These are phyloP conservation scores for Erpornis zantholeuca DNA, from an alignment of 2,113 vertebrate species.

Conservation along the genomic window DNA sequence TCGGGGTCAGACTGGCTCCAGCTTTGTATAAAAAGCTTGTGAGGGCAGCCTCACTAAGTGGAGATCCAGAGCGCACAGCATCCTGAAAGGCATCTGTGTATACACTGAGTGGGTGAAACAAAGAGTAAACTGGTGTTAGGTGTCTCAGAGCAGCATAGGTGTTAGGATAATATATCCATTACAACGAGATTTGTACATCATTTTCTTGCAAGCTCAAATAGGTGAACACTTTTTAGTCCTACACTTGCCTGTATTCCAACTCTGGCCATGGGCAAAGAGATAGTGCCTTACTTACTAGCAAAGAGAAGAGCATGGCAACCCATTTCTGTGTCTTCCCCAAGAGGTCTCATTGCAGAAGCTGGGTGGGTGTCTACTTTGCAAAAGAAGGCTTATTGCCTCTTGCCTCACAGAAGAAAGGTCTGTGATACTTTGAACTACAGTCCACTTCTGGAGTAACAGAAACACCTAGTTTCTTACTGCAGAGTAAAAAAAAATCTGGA, in stretches of 20 bases:
- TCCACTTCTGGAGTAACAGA: not conserved
- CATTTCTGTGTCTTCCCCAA: not conserved
- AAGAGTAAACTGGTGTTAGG: not conserved
- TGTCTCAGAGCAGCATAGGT: not conserved
- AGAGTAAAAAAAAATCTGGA: not conserved
- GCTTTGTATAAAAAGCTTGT: not conserved
- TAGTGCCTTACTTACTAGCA: not conserved
- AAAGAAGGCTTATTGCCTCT: not conserved
- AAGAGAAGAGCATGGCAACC: not conserved
- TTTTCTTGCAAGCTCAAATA: not conserved
- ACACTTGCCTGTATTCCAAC: not conserved
- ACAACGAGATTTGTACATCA: not conserved
- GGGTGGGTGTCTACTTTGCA: not conserved
- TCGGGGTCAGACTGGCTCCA: not conserved
- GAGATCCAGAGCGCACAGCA: not conserved
- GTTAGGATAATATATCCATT: not conserved
- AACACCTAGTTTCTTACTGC: not conserved
- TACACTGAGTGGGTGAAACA: not conserved
- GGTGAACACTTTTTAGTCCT: not conserved
- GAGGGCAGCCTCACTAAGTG: not conserved
- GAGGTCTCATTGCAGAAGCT: not conserved
- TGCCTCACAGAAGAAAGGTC: not conserved
- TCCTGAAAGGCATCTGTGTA: not conserved
- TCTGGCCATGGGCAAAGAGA: not conserved
- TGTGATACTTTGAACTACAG: not conserved